Evolutionary conservation across 2,888 invertebrate species (phyloP).

Genomic region (Unio pictorum): DNA sequence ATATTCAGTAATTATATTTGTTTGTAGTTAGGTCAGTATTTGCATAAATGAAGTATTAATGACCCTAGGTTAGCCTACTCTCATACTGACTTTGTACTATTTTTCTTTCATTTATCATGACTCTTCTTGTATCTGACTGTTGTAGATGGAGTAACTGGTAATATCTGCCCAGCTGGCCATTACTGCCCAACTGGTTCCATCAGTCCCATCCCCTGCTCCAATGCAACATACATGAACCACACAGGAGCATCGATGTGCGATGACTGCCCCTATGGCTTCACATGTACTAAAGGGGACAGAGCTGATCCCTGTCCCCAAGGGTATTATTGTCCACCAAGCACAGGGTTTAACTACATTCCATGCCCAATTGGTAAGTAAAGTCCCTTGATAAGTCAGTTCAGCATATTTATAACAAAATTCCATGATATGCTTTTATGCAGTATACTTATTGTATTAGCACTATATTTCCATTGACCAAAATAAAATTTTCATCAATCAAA

Average conservation of each 20-base stretch:
- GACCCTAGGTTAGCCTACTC: not conserved
- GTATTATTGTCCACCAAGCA: constrained; percentile 60
- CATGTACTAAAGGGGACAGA: constrained; percentile 55
- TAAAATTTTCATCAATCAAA: too few relatives aligned
- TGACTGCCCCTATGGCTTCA: constrained; percentile 62
- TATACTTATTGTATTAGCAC: too few relatives aligned
- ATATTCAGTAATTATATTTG: not conserved
- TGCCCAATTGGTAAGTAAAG: constrained; percentile 61
- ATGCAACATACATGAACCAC: constrained; percentile 60
- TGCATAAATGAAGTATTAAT: not conserved
- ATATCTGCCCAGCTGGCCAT: constrained; percentile 64
- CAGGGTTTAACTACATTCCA: constrained; percentile 51
- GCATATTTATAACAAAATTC: too few relatives aligned
- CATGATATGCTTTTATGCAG: too few relatives aligned
- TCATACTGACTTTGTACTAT: not conserved
- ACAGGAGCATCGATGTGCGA: constrained; percentile 59
- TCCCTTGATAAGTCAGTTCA: too few relatives aligned
- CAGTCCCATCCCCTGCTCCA: constrained; percentile 46
- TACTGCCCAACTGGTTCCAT: constrained; percentile 54
- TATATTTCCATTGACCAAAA: too few relatives aligned
- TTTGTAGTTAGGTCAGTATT: not conserved
- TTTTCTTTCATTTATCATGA: not conserved
- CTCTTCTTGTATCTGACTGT: not conserved
- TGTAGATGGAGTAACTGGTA: constrained; percentile 64
- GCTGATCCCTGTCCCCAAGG: constrained; percentile 67